A percentile compares a stretch with the other conserved stretches of the same genome.
Evolutionary conservation across 1,140 invertebrate species (phyloP).

Genomic region (Penaeus vannamei): DNA sequence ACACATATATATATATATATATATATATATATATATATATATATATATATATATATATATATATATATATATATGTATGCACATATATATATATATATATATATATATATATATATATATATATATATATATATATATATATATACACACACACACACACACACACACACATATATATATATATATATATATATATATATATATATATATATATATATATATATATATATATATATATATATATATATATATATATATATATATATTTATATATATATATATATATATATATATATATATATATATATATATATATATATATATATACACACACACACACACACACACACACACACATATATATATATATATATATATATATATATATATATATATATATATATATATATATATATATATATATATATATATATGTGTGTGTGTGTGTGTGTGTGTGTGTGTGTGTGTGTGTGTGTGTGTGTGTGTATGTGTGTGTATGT

Average conservation of each 20-base stretch:
- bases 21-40: slow-evolving; percentile 8
- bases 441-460: not conserved
- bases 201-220: slow-evolving; percentile 16
- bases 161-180: slow-evolving; percentile 13
- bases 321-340: slow-evolving; percentile 12
- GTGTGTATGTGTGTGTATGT: not conserved
- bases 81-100: slow-evolving; percentile 16
- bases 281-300: slow-evolving; percentile 16
- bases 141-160: slow-evolving; percentile 14
- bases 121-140: slow-evolving; percentile 9
- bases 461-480: not conserved
- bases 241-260: slow-evolving; percentile 16
- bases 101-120: slow-evolving; percentile 16
- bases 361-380: slow-evolving; percentile 16
- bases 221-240: slow-evolving; percentile 16
- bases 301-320: slow-evolving; percentile 16
- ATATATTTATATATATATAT: slow-evolving; percentile 5
- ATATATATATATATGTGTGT: slow-evolving; percentile 16
- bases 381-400: not conserved
- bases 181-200: too few relatives aligned
- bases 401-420: slow-evolving; percentile 9
- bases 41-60: slow-evolving; percentile 16
- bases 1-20: too few relatives aligned
- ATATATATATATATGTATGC: slow-evolving; percentile 16
- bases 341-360: slow-evolving; percentile 12